Conservation (phyloP, 2,888 invertebrate genomes). For the Caenorhabditis imperialis region DNA sequence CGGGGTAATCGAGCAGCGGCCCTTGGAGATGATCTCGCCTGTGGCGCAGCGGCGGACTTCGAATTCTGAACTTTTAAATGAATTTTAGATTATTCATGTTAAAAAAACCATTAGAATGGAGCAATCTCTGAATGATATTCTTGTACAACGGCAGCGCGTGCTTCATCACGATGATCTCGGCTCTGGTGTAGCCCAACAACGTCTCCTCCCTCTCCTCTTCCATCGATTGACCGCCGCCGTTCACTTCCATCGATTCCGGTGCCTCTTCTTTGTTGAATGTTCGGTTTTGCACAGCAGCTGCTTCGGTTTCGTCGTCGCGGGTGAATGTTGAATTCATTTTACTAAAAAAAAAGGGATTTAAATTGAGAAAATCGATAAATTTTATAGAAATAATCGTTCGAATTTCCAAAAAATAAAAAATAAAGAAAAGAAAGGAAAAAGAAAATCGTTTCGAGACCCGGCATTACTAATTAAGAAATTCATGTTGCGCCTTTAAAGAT, state of each 20-base stretch:
- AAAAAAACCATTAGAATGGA: slow-evolving; percentile 39
- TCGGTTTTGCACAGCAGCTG: slow-evolving; percentile 7
- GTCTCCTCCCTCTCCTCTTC: not conserved
- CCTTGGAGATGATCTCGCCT: slow-evolving; percentile 35
- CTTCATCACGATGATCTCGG: slow-evolving; percentile 34
- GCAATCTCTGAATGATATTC: slow-evolving; percentile 11
- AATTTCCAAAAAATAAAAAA: too few relatives aligned
- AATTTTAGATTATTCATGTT: not conserved
- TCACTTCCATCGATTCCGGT: not conserved
- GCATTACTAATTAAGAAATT: too few relatives aligned
- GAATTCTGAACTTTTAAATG: slow-evolving; percentile 52
- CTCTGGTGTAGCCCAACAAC: slow-evolving; percentile 23
- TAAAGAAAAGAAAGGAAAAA: too few relatives aligned
- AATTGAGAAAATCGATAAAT: too few relatives aligned
- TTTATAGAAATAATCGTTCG: too few relatives aligned
- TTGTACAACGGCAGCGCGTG: slow-evolving; percentile 13
- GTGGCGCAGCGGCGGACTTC: slow-evolving; percentile 39
- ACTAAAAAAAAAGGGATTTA: not conserved
- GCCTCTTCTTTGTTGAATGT: slow-evolving; percentile 3
- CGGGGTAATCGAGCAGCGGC: slow-evolving; percentile 11
- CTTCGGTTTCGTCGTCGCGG: slow-evolving; percentile 15
- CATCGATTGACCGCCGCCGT: not conserved
- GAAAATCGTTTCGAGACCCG: too few relatives aligned
- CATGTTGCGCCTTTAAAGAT: too few relatives aligned
- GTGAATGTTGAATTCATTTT: slow-evolving; percentile 28